Evolutionary conservation across 2,888 invertebrate genomes (phyloP), one percentile per base, ranked within the genome.

Genomic region (Strigamia maritima): DNA sequence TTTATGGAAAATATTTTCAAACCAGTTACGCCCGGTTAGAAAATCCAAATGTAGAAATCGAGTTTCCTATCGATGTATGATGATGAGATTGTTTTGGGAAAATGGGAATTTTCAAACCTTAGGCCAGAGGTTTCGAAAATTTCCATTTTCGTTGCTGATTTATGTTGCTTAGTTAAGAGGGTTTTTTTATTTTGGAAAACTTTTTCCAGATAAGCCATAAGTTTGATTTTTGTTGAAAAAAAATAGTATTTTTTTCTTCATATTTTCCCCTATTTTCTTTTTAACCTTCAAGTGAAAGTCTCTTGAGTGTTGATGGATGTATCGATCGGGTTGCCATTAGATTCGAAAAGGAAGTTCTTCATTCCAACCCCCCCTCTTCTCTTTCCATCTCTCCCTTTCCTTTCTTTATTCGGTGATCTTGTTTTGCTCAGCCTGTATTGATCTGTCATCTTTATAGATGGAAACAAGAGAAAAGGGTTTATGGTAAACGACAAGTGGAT

Each of bases 271-370:
- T 35, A 35, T 35, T 35, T 35, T 35, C 35, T 35, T 35, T 49
- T 49, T 16, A 70, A 70, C 70, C 26, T 8, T 70, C 70, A 70
- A 70, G 70, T 70, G 28, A 28, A 28, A 70, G 28, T 70, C 70
- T 70, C 70, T 70, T 70, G 70, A 70, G 70, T 70, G 70, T 70
- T 70, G 70, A 70, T 70, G 70, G 70, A 70, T 70, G 70, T 70
- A 70, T 70, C 70, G 70, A 70, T 70, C 70, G 70, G 26, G 26
- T 70, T 70, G 70, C 70, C 70, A 70, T 70, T 70, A 70, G 70
- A 70, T 70, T 70, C 70, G 75, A 75, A 38, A 40, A 40, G 35
- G 75, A 40, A 75, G 40, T 75, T 24, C 75, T 75, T 75, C 38
- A 40, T 75, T 75, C 40, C 40, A 35, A 10, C 75, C 75, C 35